Evolutionary conservation across 2,888 invertebrate genomes (phyloP).

Genomic region (Morinoia aosen): DNA sequence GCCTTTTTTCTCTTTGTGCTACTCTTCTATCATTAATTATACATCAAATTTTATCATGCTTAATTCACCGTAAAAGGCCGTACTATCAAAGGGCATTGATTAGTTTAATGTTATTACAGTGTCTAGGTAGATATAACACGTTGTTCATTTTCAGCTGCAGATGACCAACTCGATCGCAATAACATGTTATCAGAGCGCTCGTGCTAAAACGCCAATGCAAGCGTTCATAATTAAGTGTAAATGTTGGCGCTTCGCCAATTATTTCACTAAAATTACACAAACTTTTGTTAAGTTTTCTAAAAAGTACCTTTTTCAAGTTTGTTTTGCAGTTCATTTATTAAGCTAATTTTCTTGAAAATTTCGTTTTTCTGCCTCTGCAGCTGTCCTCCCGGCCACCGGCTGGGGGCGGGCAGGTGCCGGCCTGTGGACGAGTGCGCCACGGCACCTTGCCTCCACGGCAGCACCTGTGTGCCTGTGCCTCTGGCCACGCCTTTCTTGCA

Average conservation of each 20-base stretch:
- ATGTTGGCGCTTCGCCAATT: background rate
- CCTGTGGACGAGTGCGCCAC: constrained; percentile 58
- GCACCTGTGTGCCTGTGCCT: constrained; percentile 54
- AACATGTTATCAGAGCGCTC: background rate
- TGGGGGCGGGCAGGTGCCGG: constrained; percentile 38
- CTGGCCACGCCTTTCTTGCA: background rate
- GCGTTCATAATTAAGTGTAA: background rate
- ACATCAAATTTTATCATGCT: background rate
- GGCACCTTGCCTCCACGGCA: constrained; percentile 59
- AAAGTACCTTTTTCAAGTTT: background rate
- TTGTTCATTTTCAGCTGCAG: background rate
- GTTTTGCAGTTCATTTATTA: no score
- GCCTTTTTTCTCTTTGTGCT: no score
- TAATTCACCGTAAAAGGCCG: background rate
- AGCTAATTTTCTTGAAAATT: background rate
- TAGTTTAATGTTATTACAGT: background rate
- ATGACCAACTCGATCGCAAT: background rate
- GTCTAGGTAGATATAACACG: background rate
- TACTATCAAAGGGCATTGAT: background rate
- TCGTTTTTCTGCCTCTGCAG: background rate
- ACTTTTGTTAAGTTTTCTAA: background rate
- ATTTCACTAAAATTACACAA: background rate
- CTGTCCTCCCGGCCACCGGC: constrained; percentile 41
- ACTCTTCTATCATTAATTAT: background rate
- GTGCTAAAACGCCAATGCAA: background rate